Evolutionary conservation across 37 sponge, comb jelly and placozoan genomes (phyloP), one percentile per base, ranked within the genome.

Genomic region (Eunapius fragilis): DNA sequence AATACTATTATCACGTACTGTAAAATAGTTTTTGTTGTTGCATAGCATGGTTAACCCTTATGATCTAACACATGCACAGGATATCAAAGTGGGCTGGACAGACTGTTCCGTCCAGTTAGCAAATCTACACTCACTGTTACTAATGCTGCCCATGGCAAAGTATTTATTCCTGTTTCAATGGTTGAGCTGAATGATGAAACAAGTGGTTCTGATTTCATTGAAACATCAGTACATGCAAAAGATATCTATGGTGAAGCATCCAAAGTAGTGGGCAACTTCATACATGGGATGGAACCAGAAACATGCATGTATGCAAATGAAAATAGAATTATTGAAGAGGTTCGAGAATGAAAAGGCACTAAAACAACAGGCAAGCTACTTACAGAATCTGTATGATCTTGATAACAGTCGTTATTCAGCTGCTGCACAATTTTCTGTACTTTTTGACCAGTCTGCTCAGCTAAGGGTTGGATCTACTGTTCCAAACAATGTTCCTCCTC

Each of bases 101-200:
- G 41, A 41, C 6, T 41, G 6, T 41, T 41, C 6, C 41, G 6
- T 41, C 41, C 41, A 9, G 41, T 41, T 41, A 41, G 6, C 41
- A 41, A 6, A 41, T 41, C 6, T 41, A 41, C 41, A 41, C 6
- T 41, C 6, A 41, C 41, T 41, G 41, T 41, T 41, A 41, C 6
- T 41, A 41, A 17, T 58, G 7, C 24, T 47, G 58, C 14, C 1
- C 78, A 78, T 27, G 78, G 78, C 26, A 78, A 47, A 47, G 78
- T 78, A 3, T 25, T 78, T 78, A 28, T 78, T 78, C 78, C 78
- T 47, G 77, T 37, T 22, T 35, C 77, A 77, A 26, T 77, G 31
- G 77, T 77, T 34, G 37, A 25, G 12, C 19, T 2, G 17, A 41
- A 77, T 25, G 26, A 47, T 25, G 14, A 10, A 47, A 38, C 24